Percentiles rank a stretch among this genome's conserved stretches.
Evolutionary conservation across 2,113 vertebrate genomes (phyloP).

Genomic region (Phalacrocorax brasilianus): DNA sequence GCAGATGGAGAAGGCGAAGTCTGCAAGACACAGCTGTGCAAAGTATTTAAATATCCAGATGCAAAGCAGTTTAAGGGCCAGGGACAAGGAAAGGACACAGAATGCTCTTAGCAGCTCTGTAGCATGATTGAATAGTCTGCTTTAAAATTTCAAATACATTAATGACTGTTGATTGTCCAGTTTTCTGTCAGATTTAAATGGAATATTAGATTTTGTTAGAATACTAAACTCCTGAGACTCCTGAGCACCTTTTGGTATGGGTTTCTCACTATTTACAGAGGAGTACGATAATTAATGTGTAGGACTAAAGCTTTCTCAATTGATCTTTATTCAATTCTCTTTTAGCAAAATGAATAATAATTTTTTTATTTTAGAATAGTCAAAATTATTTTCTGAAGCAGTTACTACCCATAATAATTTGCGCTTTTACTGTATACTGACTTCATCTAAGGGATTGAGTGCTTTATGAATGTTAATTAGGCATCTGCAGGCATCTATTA

Average conservation of each 20-base stretch:
- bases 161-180: not conserved
- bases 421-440: not conserved
- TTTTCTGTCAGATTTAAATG: not conserved
- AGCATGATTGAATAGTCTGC: not conserved
- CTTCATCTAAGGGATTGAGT: slow-evolving; percentile 10
- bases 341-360: not conserved
- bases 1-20: slow-evolving; percentile 73
- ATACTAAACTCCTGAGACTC: not conserved
- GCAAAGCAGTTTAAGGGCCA: slow-evolving; percentile 57
- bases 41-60: slow-evolving; percentile 74
- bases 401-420: slow-evolving; percentile 14
- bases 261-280: not conserved
- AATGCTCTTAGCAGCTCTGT: slow-evolving; percentile 5
- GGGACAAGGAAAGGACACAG: not conserved
- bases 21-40: slow-evolving; percentile 74
- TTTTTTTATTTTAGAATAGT: not conserved
- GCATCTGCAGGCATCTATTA: slow-evolving; percentile 38
- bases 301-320: not conserved
- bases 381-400: not conserved
- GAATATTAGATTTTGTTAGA: not conserved
- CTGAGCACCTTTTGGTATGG: not conserved
- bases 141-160: slow-evolving; percentile 2
- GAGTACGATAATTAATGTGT: not conserved
- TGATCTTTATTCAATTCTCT: not conserved
- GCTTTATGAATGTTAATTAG: slow-evolving; percentile 47